Conservation (phyloP, 2,113 vertebrate species). For the Myiopsitta monachus region DNA sequence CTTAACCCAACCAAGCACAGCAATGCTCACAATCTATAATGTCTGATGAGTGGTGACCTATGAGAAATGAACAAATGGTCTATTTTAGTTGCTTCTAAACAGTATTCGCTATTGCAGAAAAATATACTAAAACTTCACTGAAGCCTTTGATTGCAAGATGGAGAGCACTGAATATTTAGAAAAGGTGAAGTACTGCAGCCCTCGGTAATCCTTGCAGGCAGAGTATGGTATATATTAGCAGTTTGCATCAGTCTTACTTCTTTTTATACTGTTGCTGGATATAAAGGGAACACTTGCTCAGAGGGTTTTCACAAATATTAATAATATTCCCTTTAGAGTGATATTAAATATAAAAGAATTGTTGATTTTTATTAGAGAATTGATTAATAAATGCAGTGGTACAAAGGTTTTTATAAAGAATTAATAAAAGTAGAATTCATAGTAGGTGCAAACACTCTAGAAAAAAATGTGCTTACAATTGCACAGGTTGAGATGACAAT, state of each 20-base stretch:
- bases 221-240: background rate
- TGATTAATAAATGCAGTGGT: background rate
- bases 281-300: background rate
- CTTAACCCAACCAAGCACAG: background rate
- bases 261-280: background rate
- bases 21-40: background rate
- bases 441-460: background rate
- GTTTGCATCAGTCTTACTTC: background rate
- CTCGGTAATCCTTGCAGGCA: background rate
- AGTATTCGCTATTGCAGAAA: background rate
- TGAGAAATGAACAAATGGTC: background rate
- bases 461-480: background rate
- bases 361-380: background rate
- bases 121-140: background rate
- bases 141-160: background rate
- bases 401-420: background rate
- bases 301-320: background rate
- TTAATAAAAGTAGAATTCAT: background rate
- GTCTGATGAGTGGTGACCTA: background rate
- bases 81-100: background rate
- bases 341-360: accelerated
- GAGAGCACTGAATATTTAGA: background rate
- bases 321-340: background rate
- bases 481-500: background rate
- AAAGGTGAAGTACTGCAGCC: background rate